A percentile compares a stretch with the other conserved stretches of the same genome.
Conservation (phyloP, 2,797 vertebrate genomes). For the Cichlasoma orientale region DNA sequence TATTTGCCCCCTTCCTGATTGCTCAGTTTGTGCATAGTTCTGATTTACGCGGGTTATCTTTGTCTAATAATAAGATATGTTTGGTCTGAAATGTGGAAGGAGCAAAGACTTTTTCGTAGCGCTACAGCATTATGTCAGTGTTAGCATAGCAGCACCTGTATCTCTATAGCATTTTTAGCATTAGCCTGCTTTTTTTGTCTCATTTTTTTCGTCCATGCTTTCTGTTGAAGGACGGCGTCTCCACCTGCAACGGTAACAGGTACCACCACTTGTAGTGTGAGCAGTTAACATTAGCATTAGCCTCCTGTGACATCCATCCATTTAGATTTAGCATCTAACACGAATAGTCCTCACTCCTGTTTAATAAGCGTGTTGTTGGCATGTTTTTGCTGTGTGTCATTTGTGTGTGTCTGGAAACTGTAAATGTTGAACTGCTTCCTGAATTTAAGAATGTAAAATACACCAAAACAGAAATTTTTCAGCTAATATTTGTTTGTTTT, state of each 20-base stretch:
- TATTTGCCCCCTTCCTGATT: too few species aligned
- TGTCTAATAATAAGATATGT: background rate
- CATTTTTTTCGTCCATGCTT: slow-evolving; percentile 58
- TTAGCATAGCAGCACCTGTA: background rate
- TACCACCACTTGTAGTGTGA: slow-evolving; percentile 31
- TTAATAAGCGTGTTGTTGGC: background rate
- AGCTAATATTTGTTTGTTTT: slow-evolving; percentile 26
- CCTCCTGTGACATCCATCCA: slow-evolving; percentile 3
- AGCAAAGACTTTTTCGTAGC: background rate
- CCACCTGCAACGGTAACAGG: slow-evolving; percentile 46
- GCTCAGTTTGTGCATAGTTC: background rate
- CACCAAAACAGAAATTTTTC: background rate
- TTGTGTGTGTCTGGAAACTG: background rate
- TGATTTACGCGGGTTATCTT: background rate
- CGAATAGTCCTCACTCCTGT: background rate
- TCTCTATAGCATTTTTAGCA: slow-evolving; percentile 13
- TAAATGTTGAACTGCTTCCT: background rate
- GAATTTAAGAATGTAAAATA: background rate
- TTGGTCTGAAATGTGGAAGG: background rate
- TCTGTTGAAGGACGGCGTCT: slow-evolving; percentile 57
- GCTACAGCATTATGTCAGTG: background rate
- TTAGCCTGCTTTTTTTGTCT: slow-evolving; percentile 50
- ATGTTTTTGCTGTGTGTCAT: background rate
- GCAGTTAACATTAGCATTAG: slow-evolving; percentile 50
- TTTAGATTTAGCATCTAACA: slow-evolving; percentile 49